These are phyloP conservation scores for Artemia sinica DNA, from an alignment of 2,888 invertebrate species.

Conservation along the genomic window DNA sequence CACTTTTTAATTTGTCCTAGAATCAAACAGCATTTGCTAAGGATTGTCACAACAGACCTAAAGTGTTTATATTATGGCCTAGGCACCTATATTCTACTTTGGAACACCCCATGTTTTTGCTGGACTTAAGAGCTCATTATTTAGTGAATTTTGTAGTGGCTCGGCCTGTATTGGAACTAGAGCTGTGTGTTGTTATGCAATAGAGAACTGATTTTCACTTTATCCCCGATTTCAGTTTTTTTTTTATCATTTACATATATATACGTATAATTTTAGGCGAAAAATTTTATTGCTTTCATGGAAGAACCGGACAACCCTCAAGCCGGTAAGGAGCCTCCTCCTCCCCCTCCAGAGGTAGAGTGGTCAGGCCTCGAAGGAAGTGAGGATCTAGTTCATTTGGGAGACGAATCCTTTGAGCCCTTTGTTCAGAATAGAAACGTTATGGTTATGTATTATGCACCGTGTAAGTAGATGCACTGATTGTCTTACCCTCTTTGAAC, in stretches of 20 bases:
- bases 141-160: too few relatives aligned
- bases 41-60: too few relatives aligned
- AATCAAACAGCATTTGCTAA: too few relatives aligned
- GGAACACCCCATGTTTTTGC: too few relatives aligned
- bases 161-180: too few relatives aligned
- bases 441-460: constrained; percentile 59
- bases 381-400: constrained; percentile 37
- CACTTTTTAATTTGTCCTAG: too few relatives aligned
- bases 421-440: constrained; percentile 40
- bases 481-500: too few relatives aligned
- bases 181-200: not conserved
- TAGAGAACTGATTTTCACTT: too few relatives aligned
- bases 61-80: too few relatives aligned
- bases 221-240: too few relatives aligned
- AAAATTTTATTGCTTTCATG: constrained; percentile 49
- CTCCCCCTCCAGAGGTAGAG: constrained; percentile 31
- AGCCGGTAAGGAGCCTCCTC: constrained; percentile 28
- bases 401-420: constrained; percentile 43
- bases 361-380: constrained; percentile 36
- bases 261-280: constrained; percentile 36
- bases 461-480: constrained; percentile 39
- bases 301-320: constrained; percentile 33
- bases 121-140: too few relatives aligned
- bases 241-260: not conserved
- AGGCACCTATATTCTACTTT: too few relatives aligned